Conservation (phyloP, 2,888 invertebrate species). For the Incurvaria masculella region DNA sequence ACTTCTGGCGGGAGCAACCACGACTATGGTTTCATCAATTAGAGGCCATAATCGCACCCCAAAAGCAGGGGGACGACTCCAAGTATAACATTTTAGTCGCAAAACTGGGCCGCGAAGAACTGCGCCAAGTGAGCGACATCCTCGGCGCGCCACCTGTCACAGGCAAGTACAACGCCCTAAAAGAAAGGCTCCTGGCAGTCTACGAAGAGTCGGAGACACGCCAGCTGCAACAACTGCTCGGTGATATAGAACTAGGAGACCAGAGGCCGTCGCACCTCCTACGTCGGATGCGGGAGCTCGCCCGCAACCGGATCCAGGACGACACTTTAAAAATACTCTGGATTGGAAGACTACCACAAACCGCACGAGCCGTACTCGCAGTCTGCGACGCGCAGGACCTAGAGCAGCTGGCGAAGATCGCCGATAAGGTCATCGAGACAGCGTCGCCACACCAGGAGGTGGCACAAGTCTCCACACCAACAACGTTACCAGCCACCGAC, state of each 20-base stretch:
- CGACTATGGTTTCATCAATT: slow-evolving; percentile 11
- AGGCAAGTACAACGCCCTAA: slow-evolving; percentile 8
- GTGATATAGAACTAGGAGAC: background rate
- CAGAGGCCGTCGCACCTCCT: background rate
- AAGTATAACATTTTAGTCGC: background rate
- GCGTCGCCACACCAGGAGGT: no score
- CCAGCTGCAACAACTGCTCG: background rate
- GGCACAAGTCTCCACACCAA: no score
- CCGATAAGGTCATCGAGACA: slow-evolving; percentile 6
- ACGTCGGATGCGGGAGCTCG: slow-evolving; percentile 13
- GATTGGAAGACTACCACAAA: slow-evolving; percentile 2
- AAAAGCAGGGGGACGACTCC: background rate
- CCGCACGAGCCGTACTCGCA: slow-evolving; percentile 4
- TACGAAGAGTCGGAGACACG: background rate
- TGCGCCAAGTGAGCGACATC: slow-evolving; percentile 13
- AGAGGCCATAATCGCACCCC: background rate
- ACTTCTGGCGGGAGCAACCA: slow-evolving; percentile 11
- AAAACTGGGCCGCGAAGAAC: slow-evolving; percentile 8
- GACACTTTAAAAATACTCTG: slow-evolving; percentile 9
- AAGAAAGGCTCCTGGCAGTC: slow-evolving; percentile 5
- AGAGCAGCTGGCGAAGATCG: slow-evolving; percentile 2
- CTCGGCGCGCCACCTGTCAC: slow-evolving; percentile 8
- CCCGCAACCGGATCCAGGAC: slow-evolving; percentile 13
- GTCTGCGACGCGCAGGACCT: slow-evolving; percentile 1
- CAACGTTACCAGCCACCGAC: no score